Conservation (phyloP, 2,113 vertebrate genomes). For the Carlito syrichta region DNA sequence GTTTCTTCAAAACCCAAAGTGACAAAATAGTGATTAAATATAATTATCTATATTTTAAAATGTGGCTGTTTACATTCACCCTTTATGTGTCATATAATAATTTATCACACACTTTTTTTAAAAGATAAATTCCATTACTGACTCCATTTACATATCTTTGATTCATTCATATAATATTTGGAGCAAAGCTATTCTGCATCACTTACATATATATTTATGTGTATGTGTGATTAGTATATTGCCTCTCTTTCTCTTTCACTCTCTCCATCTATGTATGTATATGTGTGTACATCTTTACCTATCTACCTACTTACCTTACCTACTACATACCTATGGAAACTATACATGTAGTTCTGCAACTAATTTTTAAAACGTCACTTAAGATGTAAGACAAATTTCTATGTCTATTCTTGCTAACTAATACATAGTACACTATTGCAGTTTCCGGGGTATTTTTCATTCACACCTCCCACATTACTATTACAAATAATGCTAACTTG, state of each 20-base stretch:
- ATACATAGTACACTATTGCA: background rate
- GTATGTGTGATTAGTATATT: background rate
- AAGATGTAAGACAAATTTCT: background rate
- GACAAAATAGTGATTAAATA: constrained; percentile 29
- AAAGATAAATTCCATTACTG: background rate
- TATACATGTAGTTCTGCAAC: background rate
- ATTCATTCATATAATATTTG: background rate
- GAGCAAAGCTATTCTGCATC: background rate
- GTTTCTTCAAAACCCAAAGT: background rate
- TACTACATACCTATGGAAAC: background rate
- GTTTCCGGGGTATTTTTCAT: no score
- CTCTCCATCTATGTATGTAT: background rate
- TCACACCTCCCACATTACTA: no score
- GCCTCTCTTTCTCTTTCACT: background rate
- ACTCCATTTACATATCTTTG: background rate
- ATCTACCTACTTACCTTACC: background rate
- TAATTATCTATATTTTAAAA: constrained; percentile 36
- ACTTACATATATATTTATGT: background rate
- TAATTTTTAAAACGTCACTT: background rate
- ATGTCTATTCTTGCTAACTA: background rate
- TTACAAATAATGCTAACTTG: background rate
- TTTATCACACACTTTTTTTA: background rate
- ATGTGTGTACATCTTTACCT: background rate
- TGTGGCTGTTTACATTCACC: constrained; percentile 20
- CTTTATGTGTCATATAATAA: constrained; percentile 43